Conservation (phyloP, 1,140 invertebrate genomes). For the Pseudomyrmex sp. region DNA sequence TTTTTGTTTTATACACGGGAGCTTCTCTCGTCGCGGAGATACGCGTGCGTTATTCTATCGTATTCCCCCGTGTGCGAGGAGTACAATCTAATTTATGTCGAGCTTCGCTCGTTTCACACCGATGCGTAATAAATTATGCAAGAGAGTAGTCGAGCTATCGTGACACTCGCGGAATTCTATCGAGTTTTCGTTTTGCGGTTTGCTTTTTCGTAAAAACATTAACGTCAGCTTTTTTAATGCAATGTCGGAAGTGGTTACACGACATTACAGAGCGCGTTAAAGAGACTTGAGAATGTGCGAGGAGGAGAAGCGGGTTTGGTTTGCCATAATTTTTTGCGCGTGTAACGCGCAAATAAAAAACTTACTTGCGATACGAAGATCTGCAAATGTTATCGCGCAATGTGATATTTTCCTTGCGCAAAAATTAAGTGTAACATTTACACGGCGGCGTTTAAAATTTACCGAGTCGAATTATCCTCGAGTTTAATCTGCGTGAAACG, state of each 20-base stretch:
- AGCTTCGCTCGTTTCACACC: constrained; percentile 9
- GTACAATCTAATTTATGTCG: constrained; percentile 71
- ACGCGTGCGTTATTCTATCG: constrained; percentile 58
- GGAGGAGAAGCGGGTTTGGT: too few relatives aligned
- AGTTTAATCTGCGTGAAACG: constrained; percentile 30
- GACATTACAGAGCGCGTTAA: neutral
- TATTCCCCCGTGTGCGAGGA: constrained; percentile 48
- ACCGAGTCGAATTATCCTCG: neutral
- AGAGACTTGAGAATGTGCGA: too few relatives aligned
- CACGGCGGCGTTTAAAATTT: neutral
- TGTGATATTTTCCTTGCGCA: constrained; percentile 13
- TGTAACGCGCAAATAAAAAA: neutral
- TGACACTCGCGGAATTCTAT: neutral
- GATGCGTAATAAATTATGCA: constrained; percentile 69
- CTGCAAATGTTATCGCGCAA: neutral
- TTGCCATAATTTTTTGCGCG: neutral
- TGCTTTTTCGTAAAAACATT: neutral
- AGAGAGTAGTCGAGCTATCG: constrained; percentile 7
- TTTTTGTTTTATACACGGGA: constrained; percentile 2
- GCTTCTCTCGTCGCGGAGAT: neutral
- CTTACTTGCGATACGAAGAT: neutral
- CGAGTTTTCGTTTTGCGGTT: constrained; percentile 3
- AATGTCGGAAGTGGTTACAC: neutral
- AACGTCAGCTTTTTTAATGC: neutral
- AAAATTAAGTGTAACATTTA: constrained; percentile 8